Percentiles rank a stretch among this genome's conserved stretches.
These are phyloP conservation scores for Sebastes taczanowskii DNA, from an alignment of 2,797 vertebrate species.

Conservation along the genomic window DNA sequence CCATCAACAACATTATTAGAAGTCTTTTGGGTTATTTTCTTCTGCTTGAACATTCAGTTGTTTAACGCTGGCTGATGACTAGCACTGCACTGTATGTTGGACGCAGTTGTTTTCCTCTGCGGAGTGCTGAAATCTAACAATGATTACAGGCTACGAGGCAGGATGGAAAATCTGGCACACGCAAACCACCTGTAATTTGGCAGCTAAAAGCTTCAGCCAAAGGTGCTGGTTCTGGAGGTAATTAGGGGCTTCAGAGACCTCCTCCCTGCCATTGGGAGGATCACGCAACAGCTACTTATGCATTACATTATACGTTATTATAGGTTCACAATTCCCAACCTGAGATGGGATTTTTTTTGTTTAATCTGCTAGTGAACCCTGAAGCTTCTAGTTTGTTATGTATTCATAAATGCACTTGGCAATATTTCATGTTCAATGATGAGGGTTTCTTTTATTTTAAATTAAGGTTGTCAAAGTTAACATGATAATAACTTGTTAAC, in stretches of 20 bases:
- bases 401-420: not conserved
- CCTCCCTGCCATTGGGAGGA: constrained; percentile 4
- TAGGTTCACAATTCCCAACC: not conserved
- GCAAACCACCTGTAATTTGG: constrained; percentile 78
- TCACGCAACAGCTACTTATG: constrained; percentile 20
- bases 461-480: not conserved
- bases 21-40: constrained; percentile 22
- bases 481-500: too few species aligned
- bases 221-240: constrained; percentile 59
- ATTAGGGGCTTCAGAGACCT: constrained; percentile 55
- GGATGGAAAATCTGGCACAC: constrained; percentile 61
- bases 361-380: not conserved
- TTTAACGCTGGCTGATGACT: constrained; percentile 19
- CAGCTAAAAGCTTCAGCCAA: constrained; percentile 64
- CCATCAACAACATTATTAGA: constrained; percentile 31
- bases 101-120: constrained; percentile 57
- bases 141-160: constrained; percentile 67
- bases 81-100: constrained; percentile 17
- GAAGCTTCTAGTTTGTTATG: not conserved
- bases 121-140: constrained; percentile 56
- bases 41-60: constrained; percentile 26
- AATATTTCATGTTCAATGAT: not conserved
- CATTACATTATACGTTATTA: constrained; percentile 12
- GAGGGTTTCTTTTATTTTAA: not conserved
- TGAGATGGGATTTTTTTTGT: not conserved